Conservation (phyloP, 2,888 invertebrate genomes). For the Pecten maximus region DNA sequence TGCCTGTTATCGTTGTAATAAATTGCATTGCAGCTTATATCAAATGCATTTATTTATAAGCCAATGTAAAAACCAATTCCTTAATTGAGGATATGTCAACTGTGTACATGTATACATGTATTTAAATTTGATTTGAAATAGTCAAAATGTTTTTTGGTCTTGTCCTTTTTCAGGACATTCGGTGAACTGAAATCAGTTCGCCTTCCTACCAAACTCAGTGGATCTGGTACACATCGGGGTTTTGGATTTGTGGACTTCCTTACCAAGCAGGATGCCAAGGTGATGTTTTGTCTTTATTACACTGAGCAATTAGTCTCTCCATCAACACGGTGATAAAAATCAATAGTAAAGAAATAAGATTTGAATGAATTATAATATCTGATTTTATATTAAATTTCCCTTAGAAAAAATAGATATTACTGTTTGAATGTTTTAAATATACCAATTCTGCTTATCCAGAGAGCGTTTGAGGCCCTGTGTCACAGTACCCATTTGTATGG, state of each 20-base stretch:
- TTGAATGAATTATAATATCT: no score
- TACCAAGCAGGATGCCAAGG: slow-evolving; percentile 95
- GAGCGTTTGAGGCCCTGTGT: slow-evolving; percentile 95
- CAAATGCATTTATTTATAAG: no score
- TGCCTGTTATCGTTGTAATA: no score
- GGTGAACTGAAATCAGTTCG: slow-evolving; percentile 95
- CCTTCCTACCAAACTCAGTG: slow-evolving; percentile 93
- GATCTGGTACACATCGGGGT: slow-evolving; percentile 92
- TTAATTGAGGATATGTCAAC: no score
- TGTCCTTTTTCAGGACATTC: slow-evolving; percentile 88
- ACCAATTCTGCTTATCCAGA: slow-evolving; percentile 84
- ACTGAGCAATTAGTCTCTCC: no score
- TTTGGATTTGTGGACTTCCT: slow-evolving; percentile 98
- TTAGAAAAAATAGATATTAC: background rate
- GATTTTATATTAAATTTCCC: no score
- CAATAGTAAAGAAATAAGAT: no score
- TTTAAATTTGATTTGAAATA: no score
- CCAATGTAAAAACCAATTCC: no score
- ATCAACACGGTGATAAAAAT: no score
- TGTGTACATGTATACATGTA: no score
- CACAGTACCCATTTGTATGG: slow-evolving; percentile 99
- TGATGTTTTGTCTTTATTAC: slow-evolving; percentile 80
- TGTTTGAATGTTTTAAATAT: background rate
- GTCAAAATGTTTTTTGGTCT: background rate
- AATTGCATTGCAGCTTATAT: no score